Conservation (phyloP, 2,797 vertebrate genomes). For the Lerista edwardsae region DNA sequence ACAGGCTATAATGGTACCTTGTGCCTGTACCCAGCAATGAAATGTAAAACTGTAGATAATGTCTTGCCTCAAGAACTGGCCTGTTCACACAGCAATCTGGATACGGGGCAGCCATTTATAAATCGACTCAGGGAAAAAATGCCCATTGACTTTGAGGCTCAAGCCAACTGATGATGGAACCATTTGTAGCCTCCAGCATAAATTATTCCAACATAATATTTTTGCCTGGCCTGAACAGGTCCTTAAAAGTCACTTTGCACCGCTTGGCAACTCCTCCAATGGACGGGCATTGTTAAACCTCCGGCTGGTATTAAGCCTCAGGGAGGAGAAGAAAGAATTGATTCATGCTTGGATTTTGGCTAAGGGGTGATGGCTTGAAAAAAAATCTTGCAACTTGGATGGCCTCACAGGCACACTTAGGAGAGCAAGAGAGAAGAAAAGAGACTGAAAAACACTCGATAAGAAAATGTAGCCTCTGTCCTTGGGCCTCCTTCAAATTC, state of each 20-base stretch:
- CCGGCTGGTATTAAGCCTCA: slow-evolving; percentile 16
- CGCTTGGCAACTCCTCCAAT: slow-evolving; percentile 10
- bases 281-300: slow-evolving; percentile 26
- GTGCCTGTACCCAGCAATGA: too few species aligned
- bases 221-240: neutral
- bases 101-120: neutral
- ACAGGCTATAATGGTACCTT: too few species aligned
- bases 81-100: neutral
- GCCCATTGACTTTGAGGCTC: neutral
- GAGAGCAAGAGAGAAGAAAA: neutral
- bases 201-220: neutral
- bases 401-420: slow-evolving; percentile 1
- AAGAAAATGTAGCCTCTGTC: slow-evolving; percentile 1
- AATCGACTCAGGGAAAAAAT: too few species aligned
- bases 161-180: neutral
- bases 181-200: neutral
- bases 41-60: too few species aligned
- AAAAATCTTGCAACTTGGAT: slow-evolving; percentile 7
- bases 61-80: too few species aligned
- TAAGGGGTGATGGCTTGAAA: neutral
- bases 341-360: slow-evolving; percentile 32
- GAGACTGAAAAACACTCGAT: slow-evolving; percentile 4
- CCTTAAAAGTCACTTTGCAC: slow-evolving; percentile 17
- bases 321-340: slow-evolving; percentile 21
- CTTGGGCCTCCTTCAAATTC: neutral